Percentiles rank a stretch among this genome's conserved stretches.
These are phyloP conservation scores for Todiramphus chloris DNA, from an alignment of 2,113 vertebrate species.

Conservation along the genomic window DNA sequence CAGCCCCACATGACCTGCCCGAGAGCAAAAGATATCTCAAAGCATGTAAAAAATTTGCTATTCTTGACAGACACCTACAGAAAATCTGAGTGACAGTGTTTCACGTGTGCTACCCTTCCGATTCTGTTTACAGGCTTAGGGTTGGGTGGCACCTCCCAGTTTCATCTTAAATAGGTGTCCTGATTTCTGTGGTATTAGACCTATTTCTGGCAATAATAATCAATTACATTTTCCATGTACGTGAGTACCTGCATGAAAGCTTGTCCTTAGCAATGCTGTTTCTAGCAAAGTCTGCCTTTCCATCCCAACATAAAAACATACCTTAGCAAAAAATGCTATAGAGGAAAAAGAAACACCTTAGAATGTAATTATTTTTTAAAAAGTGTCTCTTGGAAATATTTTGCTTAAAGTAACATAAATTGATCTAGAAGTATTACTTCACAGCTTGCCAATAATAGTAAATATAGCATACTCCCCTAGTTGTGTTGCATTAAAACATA, in stretches of 20 bases:
- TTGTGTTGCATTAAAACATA: neutral
- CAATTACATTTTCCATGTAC: neutral
- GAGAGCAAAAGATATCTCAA: neutral
- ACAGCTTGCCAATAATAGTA: neutral
- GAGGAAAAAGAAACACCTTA: neutral
- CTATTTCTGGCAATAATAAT: neutral
- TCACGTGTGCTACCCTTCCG: rapidly evolving
- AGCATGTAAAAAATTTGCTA: rapidly evolving
- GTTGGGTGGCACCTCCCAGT: neutral
- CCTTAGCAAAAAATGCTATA: neutral
- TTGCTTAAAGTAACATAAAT: neutral
- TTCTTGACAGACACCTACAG: neutral
- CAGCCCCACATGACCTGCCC: rapidly evolving
- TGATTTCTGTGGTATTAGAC: neutral
- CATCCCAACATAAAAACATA: neutral
- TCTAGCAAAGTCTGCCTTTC: neutral
- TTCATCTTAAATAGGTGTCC: neutral
- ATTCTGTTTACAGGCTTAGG: neutral
- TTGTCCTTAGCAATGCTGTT: neutral
- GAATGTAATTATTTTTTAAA: neutral
- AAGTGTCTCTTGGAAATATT: neutral
- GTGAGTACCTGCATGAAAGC: neutral
- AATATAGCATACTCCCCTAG: neutral
- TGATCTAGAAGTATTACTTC: neutral
- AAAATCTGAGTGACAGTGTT: neutral